phyloP scores from a whole-genome alignment of 1,140 invertebrate genomes.

The Ceratitis capitata region DNA sequence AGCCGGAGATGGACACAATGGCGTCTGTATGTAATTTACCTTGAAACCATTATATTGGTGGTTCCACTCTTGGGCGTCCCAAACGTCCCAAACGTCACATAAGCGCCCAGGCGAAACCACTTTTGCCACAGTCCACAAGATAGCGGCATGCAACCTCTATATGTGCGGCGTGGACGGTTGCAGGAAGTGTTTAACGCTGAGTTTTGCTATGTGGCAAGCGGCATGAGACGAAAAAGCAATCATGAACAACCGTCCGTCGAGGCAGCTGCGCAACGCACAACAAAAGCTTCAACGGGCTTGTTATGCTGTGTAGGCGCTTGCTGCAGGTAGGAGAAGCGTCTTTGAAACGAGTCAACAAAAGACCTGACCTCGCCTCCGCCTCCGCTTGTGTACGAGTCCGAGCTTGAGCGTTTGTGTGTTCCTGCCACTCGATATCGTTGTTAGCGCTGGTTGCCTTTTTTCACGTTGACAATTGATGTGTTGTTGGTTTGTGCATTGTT shows the following conservation, averaged over 20 bases:
- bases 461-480: constrained; percentile 43
- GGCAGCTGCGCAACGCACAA: not conserved
- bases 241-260: not conserved
- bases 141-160: not conserved
- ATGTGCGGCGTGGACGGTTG: not conserved
- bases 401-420: not conserved
- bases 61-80: not conserved
- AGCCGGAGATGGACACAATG: not conserved
- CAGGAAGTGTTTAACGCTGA: not conserved
- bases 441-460: not conserved
- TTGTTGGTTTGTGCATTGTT: not conserved
- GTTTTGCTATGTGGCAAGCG: not conserved
- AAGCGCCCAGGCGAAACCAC: not conserved
- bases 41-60: constrained; percentile 36
- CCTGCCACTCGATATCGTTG: not conserved
- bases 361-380: no score
- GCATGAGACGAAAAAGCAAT: not conserved
- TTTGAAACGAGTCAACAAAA: not conserved
- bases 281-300: not conserved
- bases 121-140: not conserved
- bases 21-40: constrained; percentile 40
- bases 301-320: not conserved
- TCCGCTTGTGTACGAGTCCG: not conserved
- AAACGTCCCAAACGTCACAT: no score
- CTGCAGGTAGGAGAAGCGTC: not conserved